phyloP scores from a whole-genome alignment of 2,888 invertebrate species.

The Synergus japonicus region DNA sequence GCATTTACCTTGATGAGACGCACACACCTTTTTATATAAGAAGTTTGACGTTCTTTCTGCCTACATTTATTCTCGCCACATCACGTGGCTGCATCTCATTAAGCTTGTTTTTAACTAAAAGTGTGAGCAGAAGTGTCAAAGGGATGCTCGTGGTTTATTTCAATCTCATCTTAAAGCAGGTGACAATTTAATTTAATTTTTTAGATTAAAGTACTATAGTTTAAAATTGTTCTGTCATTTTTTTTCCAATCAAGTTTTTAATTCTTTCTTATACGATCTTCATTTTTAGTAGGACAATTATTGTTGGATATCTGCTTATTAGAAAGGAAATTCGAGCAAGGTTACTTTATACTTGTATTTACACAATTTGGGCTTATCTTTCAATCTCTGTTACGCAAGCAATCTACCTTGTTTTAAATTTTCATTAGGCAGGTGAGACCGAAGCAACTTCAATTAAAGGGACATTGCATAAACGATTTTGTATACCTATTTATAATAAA shows the following conservation, averaged over 20 bases:
- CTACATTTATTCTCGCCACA: conserved; percentile 3
- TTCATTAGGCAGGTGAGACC: background rate
- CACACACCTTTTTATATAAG: background rate
- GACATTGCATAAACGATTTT: too few relatives aligned
- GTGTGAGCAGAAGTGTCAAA: background rate
- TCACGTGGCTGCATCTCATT: conserved; percentile 24
- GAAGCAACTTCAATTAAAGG: too few relatives aligned
- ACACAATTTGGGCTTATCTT: background rate
- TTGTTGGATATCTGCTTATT: background rate
- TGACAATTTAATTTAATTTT: background rate
- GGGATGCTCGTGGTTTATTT: background rate
- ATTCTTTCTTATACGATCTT: background rate
- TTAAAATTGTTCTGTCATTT: background rate
- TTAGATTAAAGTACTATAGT: background rate
- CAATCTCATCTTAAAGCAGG: background rate
- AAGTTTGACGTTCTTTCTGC: background rate
- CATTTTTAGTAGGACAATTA: background rate
- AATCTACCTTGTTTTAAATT: background rate
- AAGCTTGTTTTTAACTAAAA: conserved; percentile 8
- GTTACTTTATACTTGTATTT: background rate
- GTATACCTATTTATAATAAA: too few relatives aligned
- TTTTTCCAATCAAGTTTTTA: background rate
- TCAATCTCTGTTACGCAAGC: background rate
- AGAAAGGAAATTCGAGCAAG: background rate
- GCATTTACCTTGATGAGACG: conserved; percentile 5